A percentile compares a stretch with the other conserved stretches of the same genome.
Evolutionary conservation across 37 sponge, comb jelly and placozoan genomes (phyloP).

Genomic region (Geodia barretti): DNA sequence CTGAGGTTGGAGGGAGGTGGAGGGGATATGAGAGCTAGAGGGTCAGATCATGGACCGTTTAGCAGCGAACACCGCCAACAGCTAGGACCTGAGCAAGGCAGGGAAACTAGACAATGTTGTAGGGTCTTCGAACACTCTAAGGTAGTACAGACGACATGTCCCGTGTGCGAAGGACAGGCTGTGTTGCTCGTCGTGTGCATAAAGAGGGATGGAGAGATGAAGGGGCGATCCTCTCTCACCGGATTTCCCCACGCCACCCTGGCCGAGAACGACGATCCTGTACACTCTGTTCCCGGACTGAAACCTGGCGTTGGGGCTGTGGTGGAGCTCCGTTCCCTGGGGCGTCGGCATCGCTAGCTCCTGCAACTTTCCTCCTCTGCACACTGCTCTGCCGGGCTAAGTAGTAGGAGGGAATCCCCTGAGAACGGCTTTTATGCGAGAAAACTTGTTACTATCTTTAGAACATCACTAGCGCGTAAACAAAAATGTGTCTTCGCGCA

Average conservation of each 20-base stretch:
- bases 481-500: background rate
- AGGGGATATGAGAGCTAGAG: no score
- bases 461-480: background rate
- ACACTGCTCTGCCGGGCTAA: conserved; percentile 30
- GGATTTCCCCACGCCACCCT: conserved; percentile 91
- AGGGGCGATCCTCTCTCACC: no score
- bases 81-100: no score
- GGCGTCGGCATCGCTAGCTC: conserved; percentile 32
- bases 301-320: conserved; percentile 59
- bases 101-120: no score
- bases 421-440: background rate
- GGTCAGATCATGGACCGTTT: no score
- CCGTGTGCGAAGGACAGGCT: no score
- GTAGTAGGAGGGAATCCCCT: background rate
- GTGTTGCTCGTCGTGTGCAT: no score
- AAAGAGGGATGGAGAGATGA: no score
- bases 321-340: conserved; percentile 43
- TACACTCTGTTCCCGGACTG: conserved; percentile 81
- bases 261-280: conserved; percentile 82
- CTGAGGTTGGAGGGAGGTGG: no score
- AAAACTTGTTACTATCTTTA: background rate
- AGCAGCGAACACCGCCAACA: no score
- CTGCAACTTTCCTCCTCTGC: conserved; percentile 23
- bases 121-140: no score
- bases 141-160: no score